Evolutionary conservation across 2,797 vertebrate genomes (phyloP).

Genomic region (Trichosurus vulpecula): DNA sequence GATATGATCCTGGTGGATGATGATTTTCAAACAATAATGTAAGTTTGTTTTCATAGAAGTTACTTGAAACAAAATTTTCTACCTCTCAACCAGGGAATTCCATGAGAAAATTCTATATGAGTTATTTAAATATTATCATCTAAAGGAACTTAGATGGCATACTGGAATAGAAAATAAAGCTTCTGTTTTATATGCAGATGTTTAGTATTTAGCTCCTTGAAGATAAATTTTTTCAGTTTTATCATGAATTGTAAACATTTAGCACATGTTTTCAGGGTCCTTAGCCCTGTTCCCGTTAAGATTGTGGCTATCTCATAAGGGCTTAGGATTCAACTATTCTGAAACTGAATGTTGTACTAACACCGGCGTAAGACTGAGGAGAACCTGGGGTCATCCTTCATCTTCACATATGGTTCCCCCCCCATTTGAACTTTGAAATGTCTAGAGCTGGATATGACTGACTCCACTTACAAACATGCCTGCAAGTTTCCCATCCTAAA

Average conservation of each 20-base stretch:
- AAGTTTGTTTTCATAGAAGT: slow-evolving; percentile 78
- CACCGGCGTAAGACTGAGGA: not conserved
- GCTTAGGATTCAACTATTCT: not conserved
- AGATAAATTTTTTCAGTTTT: not conserved
- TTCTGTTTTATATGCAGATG: slow-evolving; percentile 2
- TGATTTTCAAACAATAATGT: slow-evolving; percentile 99
- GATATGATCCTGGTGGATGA: slow-evolving; percentile 99
- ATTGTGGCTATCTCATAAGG: not conserved
- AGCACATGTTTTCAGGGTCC: not conserved
- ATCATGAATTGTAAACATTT: not conserved
- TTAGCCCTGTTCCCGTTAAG: not conserved
- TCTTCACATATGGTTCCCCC: not conserved
- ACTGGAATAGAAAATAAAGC: not conserved
- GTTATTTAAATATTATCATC: not conserved
- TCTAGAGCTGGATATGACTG: not conserved
- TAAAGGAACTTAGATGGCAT: slow-evolving; percentile 15
- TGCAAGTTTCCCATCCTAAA: not conserved
- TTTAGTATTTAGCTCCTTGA: not conserved
- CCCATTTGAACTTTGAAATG: not conserved
- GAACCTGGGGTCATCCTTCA: not conserved
- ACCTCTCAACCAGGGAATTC: not conserved
- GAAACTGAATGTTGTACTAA: not conserved
- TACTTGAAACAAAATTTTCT: not conserved
- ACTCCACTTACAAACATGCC: not conserved
- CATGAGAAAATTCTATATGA: slow-evolving; percentile 15